Base-by-base conservation (phyloP, 1,140 invertebrate genomes). In the Galleria mellonella region DNA sequence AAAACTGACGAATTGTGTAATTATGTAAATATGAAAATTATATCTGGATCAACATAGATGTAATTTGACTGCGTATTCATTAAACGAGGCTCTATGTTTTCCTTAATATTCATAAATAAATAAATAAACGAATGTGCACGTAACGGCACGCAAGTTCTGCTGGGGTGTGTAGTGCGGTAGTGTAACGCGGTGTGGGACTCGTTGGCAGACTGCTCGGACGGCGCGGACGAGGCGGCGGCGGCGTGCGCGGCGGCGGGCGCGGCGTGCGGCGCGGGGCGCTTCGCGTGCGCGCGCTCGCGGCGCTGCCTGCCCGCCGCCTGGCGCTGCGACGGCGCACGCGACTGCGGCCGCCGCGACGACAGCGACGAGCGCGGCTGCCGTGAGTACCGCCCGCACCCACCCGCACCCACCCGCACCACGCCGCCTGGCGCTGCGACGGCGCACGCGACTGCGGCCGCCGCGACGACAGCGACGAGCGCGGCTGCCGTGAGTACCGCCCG, bases 391-490 rank as follows among this genome's bases (percentile, higher is more conserved):
- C 6, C 53, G 36, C 42, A 65, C n/a, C n/a, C n/a, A n/a, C n/a
- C n/a, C n/a, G n/a, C n/a, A n/a, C n/a, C n/a, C 17, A 23, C 17
- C 2, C 17, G 17, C 17, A 23, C 17, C 6, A 23, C 1, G 77
- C 87, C 31, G 82, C 91, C 12, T 96, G 94, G 94, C 89, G 91
- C 51, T 97, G 95, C 82, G 94, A 96, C 72, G 90, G 90, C 2
- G 89, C 90, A 54, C 72, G 74, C 23, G 94, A 94, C 67, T 95
- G 94, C 69, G 89, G 89, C 42, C 47, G 44, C 9, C 47, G 39
- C 10, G 74, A 87, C 51, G 89, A 89, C 51, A 93, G 90, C 13
- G 97, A 98, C 75, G 95, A 97, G 72, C 47, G 70, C 3, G 89
- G 90, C 61, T 94, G 93, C 58, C 88, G 92, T 94, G 72, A 92